Evolutionary conservation across 2,113 vertebrate genomes (phyloP), one percentile per base, ranked within the genome.

Genomic region (Oplegnathus fasciatus): DNA sequence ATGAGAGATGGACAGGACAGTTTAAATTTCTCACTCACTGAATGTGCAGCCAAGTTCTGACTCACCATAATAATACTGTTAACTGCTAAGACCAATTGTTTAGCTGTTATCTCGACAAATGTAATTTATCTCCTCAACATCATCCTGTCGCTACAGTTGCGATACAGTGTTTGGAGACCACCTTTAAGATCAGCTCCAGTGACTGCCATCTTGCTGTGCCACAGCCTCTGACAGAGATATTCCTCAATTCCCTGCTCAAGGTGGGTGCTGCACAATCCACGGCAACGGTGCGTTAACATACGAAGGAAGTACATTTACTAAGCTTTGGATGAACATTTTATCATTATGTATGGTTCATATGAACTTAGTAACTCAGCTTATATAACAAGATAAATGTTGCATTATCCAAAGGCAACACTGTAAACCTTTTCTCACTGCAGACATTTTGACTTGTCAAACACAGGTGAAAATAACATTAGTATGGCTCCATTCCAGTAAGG

Each of bases 161-260:
- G 42, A 96, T 99, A 90, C 98, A 99, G 92, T 99, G 98, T 93
- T 89, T 99, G 96, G 98, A 99, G 95, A 99, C 97, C 3, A 98
- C 98, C 30, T 99, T 98, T 91, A 99, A 98, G 95, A 97, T 99
- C 94, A 97, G 92, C 85, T 82, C 96, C 86, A 97, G 97, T 69
- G 98, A 99, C 90, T 96, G 95, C 75, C 97, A 99, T 60, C 97
- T 99, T 17, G 97, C 97, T 13, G 95, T 96, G 74, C 94, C 97
- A 28, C 96, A 97, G 90, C 96, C 97, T 26, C 96, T 99, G 86
- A 96, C 94, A 84, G 98, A 99, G 93, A 97, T 99, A 78, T 99
- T 99, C 94, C 94, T 95, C 79, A 97, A 97, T 76, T 96, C 97
- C 68, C 92, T 97, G 89, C 96, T 97, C 71, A 98, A 98, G 97